Evolutionary conservation across 2,113 vertebrate species (phyloP).

Genomic region (Myotis brandtii): DNA sequence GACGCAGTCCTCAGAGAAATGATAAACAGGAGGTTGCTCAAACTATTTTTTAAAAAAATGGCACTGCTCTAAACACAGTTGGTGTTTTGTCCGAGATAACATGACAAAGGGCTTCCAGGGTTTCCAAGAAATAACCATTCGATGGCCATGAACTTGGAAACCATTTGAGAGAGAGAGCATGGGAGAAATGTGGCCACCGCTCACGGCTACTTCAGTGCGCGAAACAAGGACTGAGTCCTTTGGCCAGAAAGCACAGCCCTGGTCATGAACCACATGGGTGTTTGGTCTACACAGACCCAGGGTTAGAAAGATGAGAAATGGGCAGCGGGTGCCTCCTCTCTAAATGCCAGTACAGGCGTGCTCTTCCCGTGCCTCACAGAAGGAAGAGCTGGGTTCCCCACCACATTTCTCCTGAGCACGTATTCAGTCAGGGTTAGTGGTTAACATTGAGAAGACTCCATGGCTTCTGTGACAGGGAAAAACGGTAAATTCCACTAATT

Average conservation of each 20-base stretch:
- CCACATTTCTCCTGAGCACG: neutral
- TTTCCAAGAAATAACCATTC: neutral
- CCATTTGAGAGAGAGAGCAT: neutral
- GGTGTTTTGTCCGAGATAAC: neutral
- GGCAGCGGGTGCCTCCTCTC: neutral
- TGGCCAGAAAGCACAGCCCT: neutral
- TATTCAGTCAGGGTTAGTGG: neutral
- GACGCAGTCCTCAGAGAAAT: neutral
- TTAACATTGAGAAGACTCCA: neutral
- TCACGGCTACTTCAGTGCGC: neutral
- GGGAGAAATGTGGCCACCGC: neutral
- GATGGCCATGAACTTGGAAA: neutral
- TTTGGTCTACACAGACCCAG: neutral
- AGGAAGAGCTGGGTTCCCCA: neutral
- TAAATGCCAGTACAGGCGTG: neutral
- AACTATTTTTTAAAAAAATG: neutral
- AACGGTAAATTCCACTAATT: neutral
- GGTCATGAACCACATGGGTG: neutral
- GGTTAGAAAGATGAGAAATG: neutral
- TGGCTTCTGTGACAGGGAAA: neutral
- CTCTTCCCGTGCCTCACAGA: neutral
- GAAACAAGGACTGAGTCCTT: neutral
- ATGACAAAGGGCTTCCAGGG: rapidly evolving
- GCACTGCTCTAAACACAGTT: neutral
- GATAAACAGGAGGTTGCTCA: neutral